Evolutionary conservation across 2,888 invertebrate species (phyloP), one percentile per base, ranked within the genome.

Genomic region (Stegophylla sp.): DNA sequence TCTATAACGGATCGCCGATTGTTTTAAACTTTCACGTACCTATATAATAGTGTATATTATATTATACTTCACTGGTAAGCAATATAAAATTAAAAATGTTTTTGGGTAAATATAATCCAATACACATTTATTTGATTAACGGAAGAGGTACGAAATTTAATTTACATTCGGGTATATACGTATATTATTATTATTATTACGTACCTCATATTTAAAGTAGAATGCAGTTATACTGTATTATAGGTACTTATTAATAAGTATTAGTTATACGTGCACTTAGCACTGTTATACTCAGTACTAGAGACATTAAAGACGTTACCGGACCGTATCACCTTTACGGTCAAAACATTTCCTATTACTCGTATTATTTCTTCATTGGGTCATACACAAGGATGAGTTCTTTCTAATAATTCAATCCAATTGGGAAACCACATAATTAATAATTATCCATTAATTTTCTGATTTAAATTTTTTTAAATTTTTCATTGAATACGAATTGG

Each of bases 281-380:
- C 17, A 17, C 59, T 73, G 28, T 73, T 61, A n/a, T n/a, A 61
- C 45, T 73, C 13, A 26, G 34, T n/a, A 0, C 4, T 7, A 59
- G 13, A 59, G 23, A 20, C 34, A 34, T 75, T 75, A 66, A 64
- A 75, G 63, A 66, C 75, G 34, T 66, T 26, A 75, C 64, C 64
- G 64, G 64, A 75, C 75, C 64, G 64, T 66, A 66, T 75, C 75
- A 51, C 64, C 34, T 53, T 75, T 53, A 75, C 75, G 64, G 75
- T 75, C 51, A 23, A 75, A 5, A 75, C 53, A 53, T 66, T 75
- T 75, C 75, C 23, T 75, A 64, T 69, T 51, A 69, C 41, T 53
- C n/a, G 51, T 63, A 28, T 28, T n/a, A 28, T 48, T 61, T 61
- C 9, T 17, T 51, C n/a, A n/a, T 1, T 64, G 13, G 64, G 64